A percentile compares a stretch with the other conserved stretches of the same genome.
phyloP scores from a whole-genome alignment of 2,113 vertebrate genomes.

The Campylomormyrus numenius region DNA sequence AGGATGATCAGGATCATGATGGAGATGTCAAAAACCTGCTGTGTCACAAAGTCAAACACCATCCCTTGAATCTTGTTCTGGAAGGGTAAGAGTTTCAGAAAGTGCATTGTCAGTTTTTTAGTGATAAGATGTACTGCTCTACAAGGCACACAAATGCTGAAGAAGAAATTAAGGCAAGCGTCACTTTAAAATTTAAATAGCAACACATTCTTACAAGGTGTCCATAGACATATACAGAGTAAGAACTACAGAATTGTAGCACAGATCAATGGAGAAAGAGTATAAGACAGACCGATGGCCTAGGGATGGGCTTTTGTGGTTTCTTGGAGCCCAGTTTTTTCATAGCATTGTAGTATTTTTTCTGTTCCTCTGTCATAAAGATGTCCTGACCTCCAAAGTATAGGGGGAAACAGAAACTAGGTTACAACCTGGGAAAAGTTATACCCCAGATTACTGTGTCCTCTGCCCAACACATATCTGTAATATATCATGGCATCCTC shows the following conservation, averaged over 20 bases:
- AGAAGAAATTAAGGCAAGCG: neutral
- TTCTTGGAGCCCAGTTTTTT: constrained; percentile 98
- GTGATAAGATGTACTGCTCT: neutral
- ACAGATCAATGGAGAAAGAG: neutral
- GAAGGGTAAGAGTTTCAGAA: constrained; percentile 17
- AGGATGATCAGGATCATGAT: constrained; percentile 99
- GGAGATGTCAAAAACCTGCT: constrained; percentile 95
- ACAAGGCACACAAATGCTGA: neutral
- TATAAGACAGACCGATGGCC: constrained; percentile 70
- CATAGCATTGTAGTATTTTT: constrained; percentile 99
- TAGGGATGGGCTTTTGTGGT: constrained; percentile 93
- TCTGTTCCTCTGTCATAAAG: constrained; percentile 99
- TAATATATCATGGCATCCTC: neutral
- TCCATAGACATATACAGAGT: neutral
- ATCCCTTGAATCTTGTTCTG: constrained; percentile 91
- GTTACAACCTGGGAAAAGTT: constrained; percentile 67
- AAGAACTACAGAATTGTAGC: neutral
- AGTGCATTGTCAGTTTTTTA: neutral
- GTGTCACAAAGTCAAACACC: constrained; percentile 94
- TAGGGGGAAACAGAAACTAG: constrained; percentile 53
- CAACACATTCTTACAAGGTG: neutral
- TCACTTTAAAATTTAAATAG: neutral
- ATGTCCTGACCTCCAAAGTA: constrained; percentile 99
- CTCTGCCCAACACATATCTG: neutral
- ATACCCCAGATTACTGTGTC: neutral